Conservation (phyloP, 2,113 vertebrate genomes). For the Thalassarche chlororhynchos region DNA sequence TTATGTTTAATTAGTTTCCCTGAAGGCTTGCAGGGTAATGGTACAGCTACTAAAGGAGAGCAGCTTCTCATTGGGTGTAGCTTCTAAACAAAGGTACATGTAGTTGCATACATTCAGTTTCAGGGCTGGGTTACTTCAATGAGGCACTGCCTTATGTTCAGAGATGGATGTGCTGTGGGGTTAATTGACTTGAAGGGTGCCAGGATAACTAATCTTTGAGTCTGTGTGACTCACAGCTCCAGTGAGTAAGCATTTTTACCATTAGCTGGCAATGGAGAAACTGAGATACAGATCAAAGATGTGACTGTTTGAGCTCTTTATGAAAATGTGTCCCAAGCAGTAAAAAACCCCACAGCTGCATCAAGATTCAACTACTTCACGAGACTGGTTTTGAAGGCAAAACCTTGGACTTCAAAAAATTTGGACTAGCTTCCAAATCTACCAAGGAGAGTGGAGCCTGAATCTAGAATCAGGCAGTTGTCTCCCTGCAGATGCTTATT, state of each 20-base stretch:
- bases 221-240: neutral
- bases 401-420: neutral
- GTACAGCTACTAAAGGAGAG: neutral
- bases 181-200: neutral
- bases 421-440: neutral
- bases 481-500: neutral
- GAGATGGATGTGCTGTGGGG: neutral
- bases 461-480: neutral
- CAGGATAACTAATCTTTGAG: neutral
- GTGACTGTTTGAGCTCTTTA: neutral
- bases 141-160: neutral
- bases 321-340: neutral
- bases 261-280: neutral
- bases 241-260: neutral
- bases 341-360: fast-evolving
- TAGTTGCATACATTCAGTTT: neutral
- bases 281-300: neutral
- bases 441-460: neutral
- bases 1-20: constrained; percentile 28
- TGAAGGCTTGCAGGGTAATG: neutral
- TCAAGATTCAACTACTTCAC: neutral
- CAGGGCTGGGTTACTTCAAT: neutral
- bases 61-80: neutral
- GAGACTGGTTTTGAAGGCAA: neutral
- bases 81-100: neutral